Base-by-base conservation (phyloP, 2,113 vertebrate species). In the Cyprinodon tularosa region DNA sequence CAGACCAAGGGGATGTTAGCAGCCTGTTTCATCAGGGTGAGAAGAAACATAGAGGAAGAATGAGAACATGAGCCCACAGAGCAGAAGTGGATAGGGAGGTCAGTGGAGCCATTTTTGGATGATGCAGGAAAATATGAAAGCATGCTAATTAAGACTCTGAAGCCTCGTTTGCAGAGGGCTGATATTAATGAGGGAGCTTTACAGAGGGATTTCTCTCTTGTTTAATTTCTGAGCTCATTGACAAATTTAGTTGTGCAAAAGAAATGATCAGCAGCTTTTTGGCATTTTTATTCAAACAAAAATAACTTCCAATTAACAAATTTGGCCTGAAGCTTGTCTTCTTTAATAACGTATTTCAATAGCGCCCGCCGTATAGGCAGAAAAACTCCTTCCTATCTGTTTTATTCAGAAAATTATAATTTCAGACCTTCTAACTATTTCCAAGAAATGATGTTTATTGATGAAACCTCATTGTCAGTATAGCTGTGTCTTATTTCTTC, bases 1-100 rank as follows among this genome's bases (percentile, higher is more conserved):
- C 96, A 97, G 86, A 97, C 98, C 88, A 97, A 93, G 69, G 98
- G 98, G 77, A 99, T 97, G 90, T 96, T 98, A 72, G 96, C 96
- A 81, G 97, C 97, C 98, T 99, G 93, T 83, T 74, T 78, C 29
- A 60, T 68, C 36, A 62, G 17, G 59, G 64, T 2, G 9, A 61
- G 15, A 65, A 29, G 61, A 74, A 65, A 72, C 75, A 70, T 48
- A 73, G n/a, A 70, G 69, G 74, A 72, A 42, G 71, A 66, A 62
- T 47, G 36, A 63, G 71, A 82, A 62, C 22, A 50, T 68, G 57
- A 76, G 81, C 63, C 82, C n/a, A 80, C 74, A 74, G 73, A 82
- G 71, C 22, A 73, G 75, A 61, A 60, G 69, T 70, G 71, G 42
- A 79, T 64, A 68, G 57, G 77, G 74, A 74, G 87, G 85, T 88